A percentile compares a stretch with the other conserved stretches of the same genome.
Conservation (phyloP, 2,113 vertebrate genomes). For the Phrynosoma platyrhinos region DNA sequence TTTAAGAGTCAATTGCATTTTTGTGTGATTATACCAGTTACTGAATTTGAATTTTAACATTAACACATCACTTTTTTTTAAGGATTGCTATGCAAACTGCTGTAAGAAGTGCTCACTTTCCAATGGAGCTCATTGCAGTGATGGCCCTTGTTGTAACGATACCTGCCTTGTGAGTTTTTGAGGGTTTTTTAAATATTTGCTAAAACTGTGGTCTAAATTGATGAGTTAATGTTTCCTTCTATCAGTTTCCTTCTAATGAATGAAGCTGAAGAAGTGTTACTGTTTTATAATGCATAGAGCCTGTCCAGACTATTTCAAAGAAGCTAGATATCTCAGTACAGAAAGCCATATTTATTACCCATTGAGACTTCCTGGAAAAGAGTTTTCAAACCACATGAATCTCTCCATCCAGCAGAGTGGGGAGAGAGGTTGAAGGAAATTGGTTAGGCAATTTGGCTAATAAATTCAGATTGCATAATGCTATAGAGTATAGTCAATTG, state of each 20-base stretch:
- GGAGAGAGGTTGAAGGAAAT: no score
- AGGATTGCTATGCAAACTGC: conserved; percentile 95
- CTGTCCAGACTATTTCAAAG: no score
- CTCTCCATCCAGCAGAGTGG: no score
- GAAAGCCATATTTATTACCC: no score
- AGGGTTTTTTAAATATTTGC: not conserved
- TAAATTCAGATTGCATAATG: no score
- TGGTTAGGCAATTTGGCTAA: no score
- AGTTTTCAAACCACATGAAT: no score
- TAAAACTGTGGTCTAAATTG: not conserved
- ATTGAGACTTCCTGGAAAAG: no score
- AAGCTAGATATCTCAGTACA: no score
- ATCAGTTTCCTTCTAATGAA: not conserved
- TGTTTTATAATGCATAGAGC: not conserved
- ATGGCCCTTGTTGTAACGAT: conserved; percentile 94
- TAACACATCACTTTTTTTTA: conserved; percentile 54
- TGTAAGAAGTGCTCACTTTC: conserved; percentile 98
- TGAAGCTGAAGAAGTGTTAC: not conserved
- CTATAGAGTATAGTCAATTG: no score
- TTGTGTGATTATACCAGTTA: not conserved
- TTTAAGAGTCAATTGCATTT: conserved; percentile 40
- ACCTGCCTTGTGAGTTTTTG: conserved; percentile 87
- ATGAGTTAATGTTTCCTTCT: not conserved
- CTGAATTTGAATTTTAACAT: not conserved
- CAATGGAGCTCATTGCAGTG: conserved; percentile 95